Evolutionary conservation across 35 echinoderm and acorn worm species (phyloP), one percentile per base, ranked within the genome.

Genomic region (Acanthaster planci): DNA sequence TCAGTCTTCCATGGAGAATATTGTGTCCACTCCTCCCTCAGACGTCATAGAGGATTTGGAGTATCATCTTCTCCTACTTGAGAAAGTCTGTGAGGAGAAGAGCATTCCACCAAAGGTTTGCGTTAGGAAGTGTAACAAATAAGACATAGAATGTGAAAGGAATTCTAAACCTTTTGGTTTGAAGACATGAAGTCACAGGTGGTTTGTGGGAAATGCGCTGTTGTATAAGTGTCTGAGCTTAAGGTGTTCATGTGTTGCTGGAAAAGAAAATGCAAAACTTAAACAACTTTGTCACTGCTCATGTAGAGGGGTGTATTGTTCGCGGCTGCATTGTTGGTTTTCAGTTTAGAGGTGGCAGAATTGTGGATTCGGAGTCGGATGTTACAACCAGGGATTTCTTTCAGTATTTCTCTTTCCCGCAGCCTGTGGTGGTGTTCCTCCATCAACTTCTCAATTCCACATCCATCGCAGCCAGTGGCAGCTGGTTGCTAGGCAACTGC

Each of bases 401-500:
- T 47, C 42, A 83, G 19, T 64, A 0, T 80, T 80, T 52, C 27
- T 90, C 40, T 77, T 78, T 78, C 67, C 42, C 54, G 51, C 60
- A 92, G 90, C 40, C 84, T 18, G 76, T 79, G 27, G 51, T 92
- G 47, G 31, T n/a, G 29, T 92, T 80, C 57, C 77, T 92, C 3
- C 90, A 86, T 38, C 78, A 52, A 54, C 39, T 92, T 30, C 90
- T 92, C 30, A 37, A 44, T 2, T 67, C 78, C 35, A 92, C 83
- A 12, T 35, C 76, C 18, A 54, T 92, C n/a, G 55, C 52, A 39
- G 30, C 64, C 23, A 77, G 81, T 47, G 90, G 83, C 29, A 64
- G 53, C 58, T 92, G 90, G 90, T 86, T 81, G 31, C 77, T 92
- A 39, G 90, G 90, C 12, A 92, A 86, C 75, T 76, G 38, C 27